phyloP scores from a whole-genome alignment of 2,888 invertebrate genomes.

The Volucella inanis region DNA sequence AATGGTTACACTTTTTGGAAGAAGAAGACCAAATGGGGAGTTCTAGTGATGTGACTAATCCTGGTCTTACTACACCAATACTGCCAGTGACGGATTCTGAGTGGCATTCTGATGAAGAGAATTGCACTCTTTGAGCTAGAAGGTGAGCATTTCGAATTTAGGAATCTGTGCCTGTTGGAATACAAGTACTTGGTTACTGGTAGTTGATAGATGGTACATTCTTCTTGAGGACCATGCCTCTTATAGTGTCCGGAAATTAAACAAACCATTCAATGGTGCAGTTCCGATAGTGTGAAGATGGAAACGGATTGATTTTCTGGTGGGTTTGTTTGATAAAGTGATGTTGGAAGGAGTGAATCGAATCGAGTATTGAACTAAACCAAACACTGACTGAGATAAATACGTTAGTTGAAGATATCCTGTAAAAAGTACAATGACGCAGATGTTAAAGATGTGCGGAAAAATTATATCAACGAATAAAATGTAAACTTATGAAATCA shows the following conservation, averaged over 20 bases:
- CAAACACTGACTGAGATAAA: no score
- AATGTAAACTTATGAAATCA: no score
- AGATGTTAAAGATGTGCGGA: no score
- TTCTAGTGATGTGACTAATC: constrained; percentile 11
- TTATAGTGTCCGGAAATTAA: constrained; percentile 60
- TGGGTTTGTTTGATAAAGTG: constrained; percentile 28
- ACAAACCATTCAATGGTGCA: constrained; percentile 42
- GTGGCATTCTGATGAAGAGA: constrained; percentile 46
- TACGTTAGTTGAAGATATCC: no score
- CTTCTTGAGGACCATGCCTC: constrained; percentile 36
- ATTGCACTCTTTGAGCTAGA: constrained; percentile 61
- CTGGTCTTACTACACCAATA: not conserved
- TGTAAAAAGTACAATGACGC: no score
- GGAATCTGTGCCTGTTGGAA: constrained; percentile 23
- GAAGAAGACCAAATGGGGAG: constrained; percentile 7
- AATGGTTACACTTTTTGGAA: constrained; percentile 26
- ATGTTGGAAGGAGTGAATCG: not conserved
- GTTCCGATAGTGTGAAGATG: not conserved
- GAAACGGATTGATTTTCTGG: constrained; percentile 7
- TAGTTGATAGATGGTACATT: constrained; percentile 53
- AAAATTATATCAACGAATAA: no score
- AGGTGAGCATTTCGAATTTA: not conserved
- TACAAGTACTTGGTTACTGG: constrained; percentile 37
- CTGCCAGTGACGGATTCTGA: constrained; percentile 56
- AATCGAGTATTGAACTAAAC: no score